Conservation (phyloP, 2,888 invertebrate species). For the Drosophila niveifrons region DNA sequence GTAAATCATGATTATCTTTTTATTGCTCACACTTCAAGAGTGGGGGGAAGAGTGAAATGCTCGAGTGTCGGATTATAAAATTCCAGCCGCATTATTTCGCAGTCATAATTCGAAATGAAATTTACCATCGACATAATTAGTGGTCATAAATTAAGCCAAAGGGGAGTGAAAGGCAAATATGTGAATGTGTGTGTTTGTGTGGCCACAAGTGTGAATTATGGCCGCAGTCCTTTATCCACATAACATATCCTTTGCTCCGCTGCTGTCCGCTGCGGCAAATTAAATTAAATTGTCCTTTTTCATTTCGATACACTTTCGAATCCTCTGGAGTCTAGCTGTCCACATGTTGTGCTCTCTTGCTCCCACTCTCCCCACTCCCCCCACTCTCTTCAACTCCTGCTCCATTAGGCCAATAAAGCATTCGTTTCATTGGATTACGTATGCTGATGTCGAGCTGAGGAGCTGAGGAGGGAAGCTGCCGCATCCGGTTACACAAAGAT, state of each 20-base stretch:
- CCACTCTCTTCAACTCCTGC: constrained; percentile 65
- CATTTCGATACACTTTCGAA: constrained; percentile 76
- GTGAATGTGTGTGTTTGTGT: constrained; percentile 8
- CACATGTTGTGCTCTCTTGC: neutral
- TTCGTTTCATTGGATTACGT: constrained; percentile 82
- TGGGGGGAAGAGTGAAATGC: neutral
- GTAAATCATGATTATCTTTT: constrained; percentile 76
- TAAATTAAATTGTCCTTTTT: constrained; percentile 84
- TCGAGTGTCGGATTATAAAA: constrained; percentile 47
- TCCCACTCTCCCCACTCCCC: no score
- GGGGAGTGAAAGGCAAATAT: constrained; percentile 21
- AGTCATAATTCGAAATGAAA: constrained; percentile 76
- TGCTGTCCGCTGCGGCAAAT: constrained; percentile 69
- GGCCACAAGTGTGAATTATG: constrained; percentile 79
- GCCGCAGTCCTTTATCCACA: constrained; percentile 45
- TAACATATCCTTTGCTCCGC: constrained; percentile 60
- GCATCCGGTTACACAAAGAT: constrained; percentile 70
- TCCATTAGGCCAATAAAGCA: constrained; percentile 80
- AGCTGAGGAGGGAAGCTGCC: constrained; percentile 16
- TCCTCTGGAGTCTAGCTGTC: constrained; percentile 54
- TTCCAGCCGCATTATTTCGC: constrained; percentile 1
- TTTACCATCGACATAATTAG: constrained; percentile 84
- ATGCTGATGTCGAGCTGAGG: constrained; percentile 69
- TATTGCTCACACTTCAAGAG: constrained; percentile 58
- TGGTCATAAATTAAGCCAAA: constrained; percentile 78